phyloP scores from a whole-genome alignment of 1,140 invertebrate species.

The Berghia stephanieae region DNA sequence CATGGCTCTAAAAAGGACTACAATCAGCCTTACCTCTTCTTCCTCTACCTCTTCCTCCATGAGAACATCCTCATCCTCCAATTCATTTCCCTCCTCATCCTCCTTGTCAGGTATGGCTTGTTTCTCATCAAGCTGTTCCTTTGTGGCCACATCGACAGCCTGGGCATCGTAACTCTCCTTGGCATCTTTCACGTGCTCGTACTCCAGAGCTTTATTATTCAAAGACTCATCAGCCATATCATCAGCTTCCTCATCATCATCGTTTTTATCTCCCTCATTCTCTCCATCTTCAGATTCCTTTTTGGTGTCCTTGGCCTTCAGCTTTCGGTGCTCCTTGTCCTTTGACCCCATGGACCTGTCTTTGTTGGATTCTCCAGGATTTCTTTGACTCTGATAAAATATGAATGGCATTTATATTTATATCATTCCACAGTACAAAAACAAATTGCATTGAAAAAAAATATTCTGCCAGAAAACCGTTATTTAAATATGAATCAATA shows the following conservation, averaged over 20 bases:
- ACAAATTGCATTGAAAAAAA: no score
- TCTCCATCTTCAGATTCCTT: neutral
- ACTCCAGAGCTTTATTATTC: constrained; percentile 72
- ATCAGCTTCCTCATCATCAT: constrained; percentile 31
- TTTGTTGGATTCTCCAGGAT: constrained; percentile 72
- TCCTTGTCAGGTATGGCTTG: constrained; percentile 70
- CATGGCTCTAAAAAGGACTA: no score
- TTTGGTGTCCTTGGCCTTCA: constrained; percentile 55
- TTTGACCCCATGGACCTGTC: constrained; percentile 74
- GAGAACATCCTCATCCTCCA: constrained; percentile 47
- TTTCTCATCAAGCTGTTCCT: constrained; percentile 83
- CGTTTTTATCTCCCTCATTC: constrained; percentile 12
- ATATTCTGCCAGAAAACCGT: no score
- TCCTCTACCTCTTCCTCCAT: constrained; percentile 55
- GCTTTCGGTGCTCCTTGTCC: constrained; percentile 71
- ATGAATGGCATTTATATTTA: no score
- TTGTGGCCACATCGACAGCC: constrained; percentile 72
- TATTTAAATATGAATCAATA: no score
- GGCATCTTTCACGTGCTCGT: constrained; percentile 86
- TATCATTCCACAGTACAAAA: no score
- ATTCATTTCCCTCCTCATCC: constrained; percentile 48
- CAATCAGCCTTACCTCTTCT: constrained; percentile 32
- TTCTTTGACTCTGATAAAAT: constrained; percentile 65
- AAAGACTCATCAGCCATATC: constrained; percentile 15
- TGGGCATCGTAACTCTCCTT: constrained; percentile 72